Conservation (phyloP, 2,888 invertebrate genomes). For the Lepidocyrtinus sp. region DNA sequence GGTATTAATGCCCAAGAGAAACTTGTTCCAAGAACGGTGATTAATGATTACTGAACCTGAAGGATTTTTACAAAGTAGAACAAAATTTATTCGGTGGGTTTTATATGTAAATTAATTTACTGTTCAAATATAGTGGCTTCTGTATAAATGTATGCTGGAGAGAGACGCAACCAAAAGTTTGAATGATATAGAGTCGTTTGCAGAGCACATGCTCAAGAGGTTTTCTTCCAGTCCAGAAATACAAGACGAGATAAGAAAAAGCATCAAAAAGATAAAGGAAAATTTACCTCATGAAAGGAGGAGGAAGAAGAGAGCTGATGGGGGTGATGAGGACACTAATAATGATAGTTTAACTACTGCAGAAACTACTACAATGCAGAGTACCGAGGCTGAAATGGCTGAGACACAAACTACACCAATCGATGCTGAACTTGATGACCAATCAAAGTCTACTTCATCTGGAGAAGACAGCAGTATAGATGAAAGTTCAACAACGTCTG, state of each 20-base stretch:
- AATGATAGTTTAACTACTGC: not conserved
- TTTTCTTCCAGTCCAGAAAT: not conserved
- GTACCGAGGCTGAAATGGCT: not conserved
- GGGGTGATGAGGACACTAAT: not conserved
- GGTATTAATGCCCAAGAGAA: not conserved
- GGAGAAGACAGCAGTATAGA: not conserved
- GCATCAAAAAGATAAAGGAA: not conserved
- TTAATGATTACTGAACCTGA: too few relatives aligned
- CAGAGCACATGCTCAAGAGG: constrained; percentile 10
- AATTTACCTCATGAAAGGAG: not conserved
- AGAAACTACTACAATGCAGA: not conserved
- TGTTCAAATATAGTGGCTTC: constrained; percentile 32
- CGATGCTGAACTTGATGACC: not conserved
- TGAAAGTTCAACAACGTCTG: not conserved
- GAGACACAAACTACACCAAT: not conserved
- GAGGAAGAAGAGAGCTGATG: constrained; percentile 19
- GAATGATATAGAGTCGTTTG: constrained; percentile 13
- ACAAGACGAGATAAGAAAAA: constrained; percentile 3
- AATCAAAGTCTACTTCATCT: too few relatives aligned
- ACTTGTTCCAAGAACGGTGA: constrained; percentile 22
- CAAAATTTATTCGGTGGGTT: too few relatives aligned
- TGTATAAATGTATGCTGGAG: constrained; percentile 28
- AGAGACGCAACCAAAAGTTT: not conserved
- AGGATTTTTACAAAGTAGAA: too few relatives aligned
- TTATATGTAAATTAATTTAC: too few relatives aligned